Percentiles rank a stretch among this genome's conserved stretches.
These are phyloP conservation scores for Eclectus roratus DNA, from an alignment of 2,113 vertebrate species.

Conservation along the genomic window DNA sequence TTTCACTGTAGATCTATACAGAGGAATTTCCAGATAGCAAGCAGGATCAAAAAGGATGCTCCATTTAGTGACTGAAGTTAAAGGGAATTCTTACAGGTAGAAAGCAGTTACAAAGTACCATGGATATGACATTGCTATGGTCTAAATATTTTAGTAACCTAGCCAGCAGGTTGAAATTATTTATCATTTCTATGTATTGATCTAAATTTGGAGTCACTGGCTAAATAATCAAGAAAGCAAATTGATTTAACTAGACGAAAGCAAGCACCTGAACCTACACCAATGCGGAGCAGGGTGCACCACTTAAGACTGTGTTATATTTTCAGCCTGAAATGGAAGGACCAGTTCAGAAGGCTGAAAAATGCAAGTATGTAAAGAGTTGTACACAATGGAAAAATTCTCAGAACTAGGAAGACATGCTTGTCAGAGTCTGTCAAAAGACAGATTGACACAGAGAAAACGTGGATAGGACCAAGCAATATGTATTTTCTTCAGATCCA, in stretches of 20 bases:
- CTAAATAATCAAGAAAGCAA: not conserved
- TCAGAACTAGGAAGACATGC: not conserved
- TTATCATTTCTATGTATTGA: not conserved
- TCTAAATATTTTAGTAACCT: not conserved
- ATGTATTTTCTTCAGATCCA: not conserved
- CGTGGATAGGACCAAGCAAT: not conserved
- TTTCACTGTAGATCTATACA: not conserved
- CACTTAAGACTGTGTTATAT: accelerated
- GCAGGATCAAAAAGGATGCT: not conserved
- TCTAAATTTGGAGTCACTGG: not conserved
- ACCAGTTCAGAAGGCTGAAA: not conserved
- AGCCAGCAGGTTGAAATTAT: not conserved
- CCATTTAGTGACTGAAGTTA: not conserved
- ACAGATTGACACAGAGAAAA: not conserved
- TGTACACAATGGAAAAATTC: not conserved
- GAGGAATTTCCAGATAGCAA: not conserved
- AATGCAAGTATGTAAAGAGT: not conserved
- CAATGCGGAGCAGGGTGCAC: not conserved
- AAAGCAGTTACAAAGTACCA: not conserved
- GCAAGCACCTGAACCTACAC: not conserved
- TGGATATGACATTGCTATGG: not conserved
- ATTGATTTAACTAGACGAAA: not conserved
- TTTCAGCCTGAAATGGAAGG: not conserved
- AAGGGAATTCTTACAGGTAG: not conserved
- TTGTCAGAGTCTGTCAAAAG: not conserved